phyloP scores from a whole-genome alignment of 2,113 vertebrate genomes.

The Morone saxatilis region DNA sequence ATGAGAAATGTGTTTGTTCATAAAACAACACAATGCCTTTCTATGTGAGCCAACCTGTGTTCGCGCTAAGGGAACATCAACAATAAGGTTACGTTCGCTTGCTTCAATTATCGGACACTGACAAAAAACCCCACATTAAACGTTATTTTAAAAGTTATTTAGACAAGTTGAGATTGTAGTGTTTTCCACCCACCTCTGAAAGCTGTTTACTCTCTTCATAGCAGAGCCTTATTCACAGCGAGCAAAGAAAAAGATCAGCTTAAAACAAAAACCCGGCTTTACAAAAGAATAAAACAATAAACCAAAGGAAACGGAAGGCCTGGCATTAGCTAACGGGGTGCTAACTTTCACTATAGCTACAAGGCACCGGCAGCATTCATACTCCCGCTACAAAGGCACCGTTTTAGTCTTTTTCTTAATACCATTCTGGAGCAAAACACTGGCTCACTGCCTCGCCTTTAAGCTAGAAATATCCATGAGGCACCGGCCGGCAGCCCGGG shows the following conservation, averaged over 20 bases:
- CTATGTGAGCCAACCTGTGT: neutral
- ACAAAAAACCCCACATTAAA: too few relatives aligned
- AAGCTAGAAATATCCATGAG: conserved; percentile 38
- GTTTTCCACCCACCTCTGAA: conserved; percentile 79
- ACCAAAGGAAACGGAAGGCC: conserved; percentile 48
- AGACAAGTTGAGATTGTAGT: neutral
- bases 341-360: conserved; percentile 55
- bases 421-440: conserved; percentile 69
- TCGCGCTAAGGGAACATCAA: neutral
- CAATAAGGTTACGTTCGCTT: neutral
- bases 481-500: neutral
- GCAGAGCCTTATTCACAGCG: neutral
- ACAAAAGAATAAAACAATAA: conserved; percentile 37
- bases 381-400: conserved; percentile 48
- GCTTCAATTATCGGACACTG: neutral
- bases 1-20: neutral
- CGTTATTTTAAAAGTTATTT: neutral
- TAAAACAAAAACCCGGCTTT: conserved; percentile 10
- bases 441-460: conserved; percentile 24
- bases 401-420: conserved; percentile 77
- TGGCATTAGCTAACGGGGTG: conserved; percentile 56
- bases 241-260: neutral
- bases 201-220: conserved; percentile 73
- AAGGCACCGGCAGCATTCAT: conserved; percentile 49
- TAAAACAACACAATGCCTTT: neutral